Conservation (phyloP, 1,140 invertebrate species). For the Drosophila ananassae region DNA sequence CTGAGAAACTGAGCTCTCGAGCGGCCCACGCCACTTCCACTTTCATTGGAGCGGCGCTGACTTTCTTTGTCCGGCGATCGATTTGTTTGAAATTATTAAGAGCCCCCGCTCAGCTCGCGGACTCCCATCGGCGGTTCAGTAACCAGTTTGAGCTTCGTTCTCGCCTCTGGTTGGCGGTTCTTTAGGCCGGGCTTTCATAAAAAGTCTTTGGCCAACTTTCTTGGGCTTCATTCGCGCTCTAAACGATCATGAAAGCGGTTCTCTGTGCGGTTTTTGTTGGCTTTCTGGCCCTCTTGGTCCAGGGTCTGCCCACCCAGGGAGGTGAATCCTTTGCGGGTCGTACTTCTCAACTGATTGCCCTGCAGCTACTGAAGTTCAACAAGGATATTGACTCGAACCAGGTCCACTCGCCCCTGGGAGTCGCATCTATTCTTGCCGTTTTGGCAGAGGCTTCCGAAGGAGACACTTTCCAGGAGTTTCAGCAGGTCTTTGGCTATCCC, state of each 20-base stretch:
- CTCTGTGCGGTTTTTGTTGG: constrained; percentile 35
- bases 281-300: constrained; percentile 32
- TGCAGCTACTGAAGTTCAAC: constrained; percentile 75
- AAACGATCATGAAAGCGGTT: constrained; percentile 62
- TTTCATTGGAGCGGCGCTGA: constrained; percentile 55
- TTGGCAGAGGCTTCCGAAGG: constrained; percentile 86
- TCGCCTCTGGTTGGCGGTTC: constrained; percentile 33
- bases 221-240: constrained; percentile 76
- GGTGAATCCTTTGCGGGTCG: constrained; percentile 57
- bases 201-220: constrained; percentile 82
- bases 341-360: constrained; percentile 75
- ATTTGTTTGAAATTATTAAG: constrained; percentile 3
- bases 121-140: not conserved
- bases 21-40: constrained; percentile 76
- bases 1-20: constrained; percentile 40
- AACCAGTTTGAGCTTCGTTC: constrained; percentile 70
- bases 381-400: constrained; percentile 86
- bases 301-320: constrained; percentile 28
- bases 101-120: not conserved
- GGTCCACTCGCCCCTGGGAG: constrained; percentile 87
- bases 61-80: constrained; percentile 63
- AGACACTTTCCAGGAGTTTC: constrained; percentile 86
- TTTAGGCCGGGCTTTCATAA: constrained; percentile 65
- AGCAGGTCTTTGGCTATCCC: constrained; percentile 85
- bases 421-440: constrained; percentile 86